Conservation (phyloP, 2,797 vertebrate species). For the Neosilurus mollespiculum region DNA sequence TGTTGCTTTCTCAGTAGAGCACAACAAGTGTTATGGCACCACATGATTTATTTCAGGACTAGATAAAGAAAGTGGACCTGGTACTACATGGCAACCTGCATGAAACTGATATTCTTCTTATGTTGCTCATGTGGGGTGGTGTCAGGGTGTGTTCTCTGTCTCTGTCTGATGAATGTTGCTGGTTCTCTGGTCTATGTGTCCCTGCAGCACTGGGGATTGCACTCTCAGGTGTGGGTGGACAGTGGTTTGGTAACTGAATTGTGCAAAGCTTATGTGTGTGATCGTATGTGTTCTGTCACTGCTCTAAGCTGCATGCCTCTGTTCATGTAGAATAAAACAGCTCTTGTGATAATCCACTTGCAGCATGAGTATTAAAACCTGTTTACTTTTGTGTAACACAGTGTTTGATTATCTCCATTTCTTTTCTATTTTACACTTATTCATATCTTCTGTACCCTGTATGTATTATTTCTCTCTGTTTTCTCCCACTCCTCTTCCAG, state of each 20-base stretch:
- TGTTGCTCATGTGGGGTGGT: conserved; percentile 32
- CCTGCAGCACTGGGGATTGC: conserved; percentile 50
- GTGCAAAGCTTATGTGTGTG: conserved; percentile 30
- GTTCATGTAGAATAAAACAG: conserved; percentile 1
- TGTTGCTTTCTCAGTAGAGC: neutral
- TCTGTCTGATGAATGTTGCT: conserved; percentile 68
- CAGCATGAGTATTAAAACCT: conserved; percentile 29
- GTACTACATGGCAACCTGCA: neutral
- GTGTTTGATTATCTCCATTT: conserved; percentile 3
- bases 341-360: neutral
- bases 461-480: neutral
- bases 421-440: neutral
- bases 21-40: neutral
- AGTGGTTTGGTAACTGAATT: conserved; percentile 40
- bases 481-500: conserved; percentile 7
- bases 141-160: conserved; percentile 41
- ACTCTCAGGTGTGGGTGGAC: conserved; percentile 55
- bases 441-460: neutral
- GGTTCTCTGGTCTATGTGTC: conserved; percentile 58
- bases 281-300: conserved; percentile 53
- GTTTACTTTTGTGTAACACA: conserved; percentile 6
- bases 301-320: conserved; percentile 31
- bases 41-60: neutral
- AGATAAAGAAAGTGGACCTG: conserved; percentile 20
- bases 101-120: conserved; percentile 33